Conservation (phyloP, 2,797 vertebrate species). For the Discoglossus pictus region DNA sequence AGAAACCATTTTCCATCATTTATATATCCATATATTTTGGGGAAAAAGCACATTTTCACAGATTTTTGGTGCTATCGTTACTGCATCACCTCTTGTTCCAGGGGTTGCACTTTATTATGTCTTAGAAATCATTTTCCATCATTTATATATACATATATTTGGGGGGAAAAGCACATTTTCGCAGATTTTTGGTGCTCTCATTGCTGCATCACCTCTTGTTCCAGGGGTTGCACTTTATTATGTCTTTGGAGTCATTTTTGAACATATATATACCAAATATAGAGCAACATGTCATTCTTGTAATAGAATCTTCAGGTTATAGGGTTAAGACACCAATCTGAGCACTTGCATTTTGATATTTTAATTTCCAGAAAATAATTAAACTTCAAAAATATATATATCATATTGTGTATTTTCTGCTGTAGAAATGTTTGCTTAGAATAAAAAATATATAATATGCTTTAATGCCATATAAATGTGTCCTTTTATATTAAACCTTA, state of each 20-base stretch:
- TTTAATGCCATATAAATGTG: conserved; percentile 24
- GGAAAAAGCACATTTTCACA: conserved; percentile 7
- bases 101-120: conserved; percentile 53
- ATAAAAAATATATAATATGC: conserved; percentile 8
- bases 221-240: conserved; percentile 53
- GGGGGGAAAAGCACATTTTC: conserved; percentile 4
- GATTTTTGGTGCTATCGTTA: conserved; percentile 6
- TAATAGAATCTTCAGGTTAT: conserved; percentile 12
- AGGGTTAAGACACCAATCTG: conserved; percentile 12
- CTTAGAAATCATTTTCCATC: conserved; percentile 34
- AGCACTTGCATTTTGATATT: no score
- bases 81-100: conserved; percentile 56
- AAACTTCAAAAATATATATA: no score
- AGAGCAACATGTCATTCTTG: no score
- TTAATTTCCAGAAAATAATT: no score
- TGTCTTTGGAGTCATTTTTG: conserved; percentile 41
- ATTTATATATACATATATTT: conserved; percentile 31
- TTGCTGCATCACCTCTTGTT: conserved; percentile 54
- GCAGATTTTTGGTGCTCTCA: conserved; percentile 6
- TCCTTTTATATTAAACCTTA: conserved; percentile 20
- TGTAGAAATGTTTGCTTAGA: conserved; percentile 20
- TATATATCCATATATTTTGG: conserved; percentile 27
- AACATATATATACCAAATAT: conserved; percentile 22
- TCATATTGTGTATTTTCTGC: conserved; percentile 10
- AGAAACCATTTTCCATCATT: conserved; percentile 23